Percentiles rank a stretch among this genome's conserved stretches.
Conservation (phyloP, 2,113 vertebrate genomes). For the Semnornis frantzii region DNA sequence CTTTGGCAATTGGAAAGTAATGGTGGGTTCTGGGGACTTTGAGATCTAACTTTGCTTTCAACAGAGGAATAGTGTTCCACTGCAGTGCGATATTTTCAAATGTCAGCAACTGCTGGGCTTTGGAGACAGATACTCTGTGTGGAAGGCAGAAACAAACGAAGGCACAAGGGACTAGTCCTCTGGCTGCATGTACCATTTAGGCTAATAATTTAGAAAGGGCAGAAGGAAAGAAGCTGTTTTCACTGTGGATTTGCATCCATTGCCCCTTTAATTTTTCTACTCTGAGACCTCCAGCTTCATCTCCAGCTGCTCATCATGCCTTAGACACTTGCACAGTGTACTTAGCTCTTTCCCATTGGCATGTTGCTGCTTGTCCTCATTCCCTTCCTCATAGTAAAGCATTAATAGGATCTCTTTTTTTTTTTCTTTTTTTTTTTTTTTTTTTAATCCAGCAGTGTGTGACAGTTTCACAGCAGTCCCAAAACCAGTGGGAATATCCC, state of each 20-base stretch:
- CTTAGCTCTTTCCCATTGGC: background rate
- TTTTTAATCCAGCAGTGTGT: background rate
- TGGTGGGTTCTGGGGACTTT: slow-evolving; percentile 25
- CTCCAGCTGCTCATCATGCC: background rate
- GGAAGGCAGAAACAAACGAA: background rate
- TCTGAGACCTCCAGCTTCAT: background rate
- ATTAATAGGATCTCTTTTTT: fast-evolving
- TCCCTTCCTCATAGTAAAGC: background rate
- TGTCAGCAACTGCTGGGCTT: slow-evolving; percentile 27
- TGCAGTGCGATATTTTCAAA: slow-evolving; percentile 34
- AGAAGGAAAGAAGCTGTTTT: background rate
- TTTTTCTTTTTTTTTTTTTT: background rate
- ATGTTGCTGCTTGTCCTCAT: background rate
- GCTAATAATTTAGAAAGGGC: background rate
- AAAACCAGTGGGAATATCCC: background rate
- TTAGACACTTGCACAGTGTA: background rate
- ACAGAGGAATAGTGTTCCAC: slow-evolving; percentile 31
- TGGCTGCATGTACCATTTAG: background rate
- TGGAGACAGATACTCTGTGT: slow-evolving; percentile 20
- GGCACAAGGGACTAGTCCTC: background rate
- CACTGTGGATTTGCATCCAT: background rate
- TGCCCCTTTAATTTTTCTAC: background rate
- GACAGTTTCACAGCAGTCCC: background rate
- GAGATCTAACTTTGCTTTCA: slow-evolving; percentile 42
- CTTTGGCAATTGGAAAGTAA: slow-evolving; percentile 23